Evolutionary conservation across 2,888 invertebrate species (phyloP), one percentile per base, ranked within the genome.

Genomic region (Lucinisca nassula): DNA sequence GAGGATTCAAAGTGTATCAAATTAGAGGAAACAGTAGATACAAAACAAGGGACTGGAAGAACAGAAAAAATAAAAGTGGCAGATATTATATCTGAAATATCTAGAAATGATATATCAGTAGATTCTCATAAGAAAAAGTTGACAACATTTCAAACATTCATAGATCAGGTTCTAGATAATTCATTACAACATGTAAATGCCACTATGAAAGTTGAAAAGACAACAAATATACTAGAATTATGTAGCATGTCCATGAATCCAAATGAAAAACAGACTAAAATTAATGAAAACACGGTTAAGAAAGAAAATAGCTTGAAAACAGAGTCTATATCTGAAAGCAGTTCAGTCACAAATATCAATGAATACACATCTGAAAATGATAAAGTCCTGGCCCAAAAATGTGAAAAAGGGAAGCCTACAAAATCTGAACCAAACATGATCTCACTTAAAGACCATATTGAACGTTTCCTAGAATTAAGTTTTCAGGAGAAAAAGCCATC

Each of bases 391-490:
- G 58, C 35, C 1, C 37, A 17, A 27, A 72, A 58, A 73, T 12
- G 55, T 30, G 77, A 80, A 49, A 30, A 76, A 35, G 78, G 88
- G 32, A 74, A 86, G 61, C 67, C 82, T 58, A 80, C 78, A 38
- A 83, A 84, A n/a, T 77, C 82, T n/a, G 87, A 89, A 45, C 85
- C 76, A 45, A 89, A 90, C 77, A 87, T 91, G 38, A 76, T 94
- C 70, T 92, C 91, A 77, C 86, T 94, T 30, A 94, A 93, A 80
- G 94, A 93, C 70, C 94, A 94, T 67, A 93, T 94, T 27, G 94
- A 94, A 85, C 87, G 90, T 74, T 93, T 94, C 38, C 86, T 94
- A 12, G 92, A 94, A 83, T 84, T 90, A 37, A 94, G 92, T 82
- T 93, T 94, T 85, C 79, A 86, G 51, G 81, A 84, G 17, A 87